Conservation (phyloP, 2,888 invertebrate genomes). For the Harpalus rubripes region DNA sequence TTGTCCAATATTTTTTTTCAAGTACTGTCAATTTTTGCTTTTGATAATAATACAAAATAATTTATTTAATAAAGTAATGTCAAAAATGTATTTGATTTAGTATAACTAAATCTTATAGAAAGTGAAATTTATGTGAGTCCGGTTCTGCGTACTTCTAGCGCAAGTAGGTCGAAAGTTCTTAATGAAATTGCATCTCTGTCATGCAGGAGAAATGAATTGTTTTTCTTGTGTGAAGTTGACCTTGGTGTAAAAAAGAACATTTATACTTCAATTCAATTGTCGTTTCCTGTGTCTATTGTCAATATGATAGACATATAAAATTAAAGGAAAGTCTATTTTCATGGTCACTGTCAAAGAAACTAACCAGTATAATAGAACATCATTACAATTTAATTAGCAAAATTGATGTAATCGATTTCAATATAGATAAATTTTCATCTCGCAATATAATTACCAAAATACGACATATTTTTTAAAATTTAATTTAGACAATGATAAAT, state of each 20-base stretch:
- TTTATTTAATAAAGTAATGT: not conserved
- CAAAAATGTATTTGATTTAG: too few relatives aligned
- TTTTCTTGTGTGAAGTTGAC: constrained; percentile 41
- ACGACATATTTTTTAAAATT: too few relatives aligned
- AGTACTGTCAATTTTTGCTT: not conserved
- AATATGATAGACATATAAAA: not conserved
- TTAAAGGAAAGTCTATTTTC: not conserved
- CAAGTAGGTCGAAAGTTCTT: constrained; percentile 46
- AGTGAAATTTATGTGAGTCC: not conserved
- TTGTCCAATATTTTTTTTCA: too few relatives aligned
- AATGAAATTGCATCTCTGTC: constrained; percentile 51
- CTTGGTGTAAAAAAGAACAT: constrained; percentile 37
- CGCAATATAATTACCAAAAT: too few relatives aligned
- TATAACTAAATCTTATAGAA: not conserved
- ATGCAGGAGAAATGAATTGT: constrained; percentile 40
- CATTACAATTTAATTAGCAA: not conserved
- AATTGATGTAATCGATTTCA: not conserved
- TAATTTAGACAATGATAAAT: too few relatives aligned
- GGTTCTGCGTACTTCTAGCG: not conserved
- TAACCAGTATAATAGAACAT: not conserved
- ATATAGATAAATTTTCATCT: too few relatives aligned
- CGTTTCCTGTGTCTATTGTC: constrained; percentile 1
- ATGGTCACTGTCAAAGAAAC: constrained; percentile 20
- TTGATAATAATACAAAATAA: not conserved
- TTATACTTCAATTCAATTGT: not conserved